A percentile compares a stretch with the other conserved stretches of the same genome.
phyloP scores from a whole-genome alignment of 2,113 vertebrate species.

The Labeo catla region DNA sequence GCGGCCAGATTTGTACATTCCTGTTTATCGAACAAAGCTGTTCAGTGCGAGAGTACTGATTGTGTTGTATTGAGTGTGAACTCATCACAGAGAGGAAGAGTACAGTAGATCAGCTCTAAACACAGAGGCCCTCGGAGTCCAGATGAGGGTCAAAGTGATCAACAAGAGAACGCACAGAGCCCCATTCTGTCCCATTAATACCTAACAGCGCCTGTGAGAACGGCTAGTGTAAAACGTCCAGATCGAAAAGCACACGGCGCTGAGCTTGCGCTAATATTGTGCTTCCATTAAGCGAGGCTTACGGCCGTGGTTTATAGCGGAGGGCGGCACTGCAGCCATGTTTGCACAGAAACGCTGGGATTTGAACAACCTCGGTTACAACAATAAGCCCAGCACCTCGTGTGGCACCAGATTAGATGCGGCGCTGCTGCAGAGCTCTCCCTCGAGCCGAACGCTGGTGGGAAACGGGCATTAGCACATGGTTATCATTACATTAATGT shows the following conservation, averaged over 20 bases:
- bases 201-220: slow-evolving; percentile 44
- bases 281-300: slow-evolving; percentile 73
- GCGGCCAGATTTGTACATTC: neutral
- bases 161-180: no score
- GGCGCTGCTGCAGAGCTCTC: slow-evolving; percentile 51
- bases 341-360: slow-evolving; percentile 60
- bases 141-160: neutral
- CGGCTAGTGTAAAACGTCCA: slow-evolving; percentile 61
- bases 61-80: neutral
- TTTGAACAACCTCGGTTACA: slow-evolving; percentile 74
- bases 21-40: neutral
- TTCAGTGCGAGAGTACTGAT: neutral
- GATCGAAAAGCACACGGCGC: slow-evolving; percentile 63
- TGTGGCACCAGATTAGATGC: slow-evolving; percentile 61
- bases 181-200: slow-evolving; percentile 45
- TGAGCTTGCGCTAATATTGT: slow-evolving; percentile 72
- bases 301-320: slow-evolving; percentile 61
- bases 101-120: slow-evolving; percentile 63
- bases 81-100: neutral
- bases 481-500: slow-evolving; percentile 57
- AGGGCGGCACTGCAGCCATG: slow-evolving; percentile 58
- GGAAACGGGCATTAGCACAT: slow-evolving; percentile 53
- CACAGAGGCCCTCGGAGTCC: slow-evolving; percentile 57
- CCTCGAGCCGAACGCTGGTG: slow-evolving; percentile 58
- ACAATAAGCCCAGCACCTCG: slow-evolving; percentile 64